These are phyloP conservation scores for Loxodonta africana DNA, from an alignment of 2,113 vertebrate species.

Conservation along the genomic window DNA sequence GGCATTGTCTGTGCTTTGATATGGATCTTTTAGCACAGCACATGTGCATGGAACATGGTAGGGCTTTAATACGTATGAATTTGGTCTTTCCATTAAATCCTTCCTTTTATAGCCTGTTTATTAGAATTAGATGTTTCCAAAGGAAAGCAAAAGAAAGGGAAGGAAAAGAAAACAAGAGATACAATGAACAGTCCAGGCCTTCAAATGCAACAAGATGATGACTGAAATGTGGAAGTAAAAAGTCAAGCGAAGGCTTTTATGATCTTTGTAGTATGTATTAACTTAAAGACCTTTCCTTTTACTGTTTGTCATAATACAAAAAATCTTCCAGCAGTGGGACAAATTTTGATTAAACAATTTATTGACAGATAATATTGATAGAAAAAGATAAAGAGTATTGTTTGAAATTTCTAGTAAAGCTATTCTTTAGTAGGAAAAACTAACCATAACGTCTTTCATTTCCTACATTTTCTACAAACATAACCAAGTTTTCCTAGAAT, in stretches of 20 bases:
- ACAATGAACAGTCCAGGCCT: not conserved
- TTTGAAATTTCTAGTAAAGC: not conserved
- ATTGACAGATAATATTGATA: no score
- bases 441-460: not conserved
- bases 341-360: not conserved
- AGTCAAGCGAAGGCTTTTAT: not conserved
- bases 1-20: not conserved
- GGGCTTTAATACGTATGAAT: not conserved
- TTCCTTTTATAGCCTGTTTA: not conserved
- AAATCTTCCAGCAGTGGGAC: not conserved
- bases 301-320: not conserved
- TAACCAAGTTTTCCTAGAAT: not conserved
- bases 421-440: not conserved
- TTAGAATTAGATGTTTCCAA: not conserved
- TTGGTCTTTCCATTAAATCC: not conserved
- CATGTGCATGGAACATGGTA: not conserved
- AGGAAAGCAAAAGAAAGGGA: not conserved
- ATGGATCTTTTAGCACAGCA: not conserved
- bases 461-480: not conserved
- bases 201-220: not conserved
- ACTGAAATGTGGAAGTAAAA: not conserved
- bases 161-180: not conserved
- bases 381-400: not conserved
- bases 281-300: not conserved
- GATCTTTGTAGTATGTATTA: not conserved